Evolutionary conservation across 2,797 vertebrate genomes (phyloP), one percentile per base, ranked within the genome.

Genomic region (Catamblyrhynchus diadema): DNA sequence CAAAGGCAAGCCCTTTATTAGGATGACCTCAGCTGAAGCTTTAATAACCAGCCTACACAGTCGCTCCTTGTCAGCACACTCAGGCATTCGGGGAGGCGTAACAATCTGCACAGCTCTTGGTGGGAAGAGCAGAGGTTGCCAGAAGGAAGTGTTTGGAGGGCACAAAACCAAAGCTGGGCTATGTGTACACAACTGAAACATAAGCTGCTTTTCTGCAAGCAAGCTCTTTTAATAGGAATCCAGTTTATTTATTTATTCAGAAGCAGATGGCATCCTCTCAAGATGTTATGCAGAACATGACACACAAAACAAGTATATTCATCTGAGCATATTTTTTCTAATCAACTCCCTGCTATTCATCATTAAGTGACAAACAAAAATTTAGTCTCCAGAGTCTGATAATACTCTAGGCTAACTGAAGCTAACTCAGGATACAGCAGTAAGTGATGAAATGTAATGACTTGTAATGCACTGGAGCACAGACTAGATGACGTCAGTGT

Each of bases 241-340:
- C 69, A 78, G 93, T 93, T 94, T 95, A 95, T 95, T 96, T 96
- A 94, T 96, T 96, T 94, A 95, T 94, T 94, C 94, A 93, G 95
- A 94, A 94, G 91, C 95, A 95, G 95, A 96, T 96, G 95, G 93
- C 93, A 95, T 83, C 82, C 91, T 95, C 90, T 94, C 96, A 94
- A 96, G 94, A 96, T 21, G 75, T 95, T 94, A 93, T 75, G 91
- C 91, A 88, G 95, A 94, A 94, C 90, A 96, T 94, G 93, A 96
- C 93, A 95, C 72, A 94, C 54, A 83, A 93, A 90, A 72, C 87
- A 94, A 95, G 93, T 88, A 93, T 94, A 93, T 96, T 96, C 94
- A 95, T 95, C 89, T 30, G 61, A 96, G 82, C 94, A 86, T 96
- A 94, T 95, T 96, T 96, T 96, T 96, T 94, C 90, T 93, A 90